Percentiles rank a stretch among this genome's conserved stretches.
Evolutionary conservation across 2,113 vertebrate genomes (phyloP).

Genomic region (Rhinogobius similis): DNA sequence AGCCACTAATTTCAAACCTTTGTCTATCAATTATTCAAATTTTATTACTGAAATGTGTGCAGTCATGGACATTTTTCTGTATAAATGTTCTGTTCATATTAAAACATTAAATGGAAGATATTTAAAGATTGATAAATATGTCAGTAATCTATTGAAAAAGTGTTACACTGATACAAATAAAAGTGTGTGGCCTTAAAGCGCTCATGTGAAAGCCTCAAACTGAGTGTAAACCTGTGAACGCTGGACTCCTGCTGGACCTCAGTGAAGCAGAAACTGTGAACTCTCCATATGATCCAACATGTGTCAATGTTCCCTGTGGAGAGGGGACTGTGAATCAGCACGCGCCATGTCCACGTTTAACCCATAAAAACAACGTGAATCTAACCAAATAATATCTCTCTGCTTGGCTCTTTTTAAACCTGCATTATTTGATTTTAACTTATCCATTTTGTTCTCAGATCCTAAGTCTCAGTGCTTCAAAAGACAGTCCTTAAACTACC

Average conservation of each 20-base stretch:
- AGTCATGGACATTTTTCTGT: too few relatives aligned
- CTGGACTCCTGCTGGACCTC: constrained; percentile 21
- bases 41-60: too few relatives aligned
- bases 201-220: constrained; percentile 48
- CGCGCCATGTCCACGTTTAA: not conserved
- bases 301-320: not conserved
- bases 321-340: not conserved
- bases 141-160: too few relatives aligned
- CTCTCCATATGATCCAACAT: constrained; percentile 10
- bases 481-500: constrained; percentile 89
- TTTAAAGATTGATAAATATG: not conserved
- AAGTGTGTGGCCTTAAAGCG: constrained; percentile 12
- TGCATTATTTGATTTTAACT: not conserved
- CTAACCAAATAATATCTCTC: too few relatives aligned
- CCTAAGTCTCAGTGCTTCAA: constrained; percentile 83
- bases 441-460: constrained; percentile 58
- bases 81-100: too few relatives aligned
- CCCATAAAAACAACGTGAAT: not conserved
- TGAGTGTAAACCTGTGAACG: constrained; percentile 27
- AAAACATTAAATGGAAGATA: too few relatives aligned
- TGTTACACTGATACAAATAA: too few relatives aligned
- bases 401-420: not conserved
- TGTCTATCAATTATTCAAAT: too few relatives aligned
- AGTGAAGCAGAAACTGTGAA: constrained; percentile 42
- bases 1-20: too few relatives aligned